Base-by-base conservation (phyloP, 2,888 invertebrate genomes). In the Phyto melanocephala region DNA sequence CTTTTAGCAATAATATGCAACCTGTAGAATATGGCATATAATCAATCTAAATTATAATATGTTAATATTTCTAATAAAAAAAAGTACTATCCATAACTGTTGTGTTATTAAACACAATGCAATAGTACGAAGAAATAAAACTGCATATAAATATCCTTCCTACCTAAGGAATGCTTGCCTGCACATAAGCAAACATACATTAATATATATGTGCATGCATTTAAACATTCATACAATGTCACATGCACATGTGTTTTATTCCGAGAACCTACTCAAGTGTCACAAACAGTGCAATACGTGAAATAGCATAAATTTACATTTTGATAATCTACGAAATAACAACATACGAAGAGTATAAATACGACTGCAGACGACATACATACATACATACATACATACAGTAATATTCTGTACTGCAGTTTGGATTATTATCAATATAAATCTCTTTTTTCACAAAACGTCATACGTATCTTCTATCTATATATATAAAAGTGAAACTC, bases 221-320 rank as follows among this genome's bases (percentile, higher is more conserved):
- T 1, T 20, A 58, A 37, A 42, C 58, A 24, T 47, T 52, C 58
- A 33, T 33, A 63, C 45, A 72, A 20, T 50, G 33, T 79, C 71
- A 42, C 24, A 65, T 50, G 58, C 65, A 72, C 78, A 72, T 79
- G 56, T 24, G 77, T 70, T 65, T 58, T 63, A 68, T 77, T 68
- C 65, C 24, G 52, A 70, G 67, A 82, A 82, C 78, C 74, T 72
- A 79, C 77, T 80, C 80, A 82, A 83, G 83, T 84, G 81, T 83
- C 80, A 83, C 84, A 79, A 81, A 60, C 82, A 78, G 84, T 83
- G 82, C 82, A 83, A 78, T 78, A 84, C 84, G 81, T 83, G 83
- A 78, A 81, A 74, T 54, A 56, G 80, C 80, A 84, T 83, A 83
- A 83, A 83, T 83, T 83, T 81, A 68, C 84, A 84, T 81, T 72